phyloP scores from a whole-genome alignment of 1,140 invertebrate species.

The Helicoverpa zea region DNA sequence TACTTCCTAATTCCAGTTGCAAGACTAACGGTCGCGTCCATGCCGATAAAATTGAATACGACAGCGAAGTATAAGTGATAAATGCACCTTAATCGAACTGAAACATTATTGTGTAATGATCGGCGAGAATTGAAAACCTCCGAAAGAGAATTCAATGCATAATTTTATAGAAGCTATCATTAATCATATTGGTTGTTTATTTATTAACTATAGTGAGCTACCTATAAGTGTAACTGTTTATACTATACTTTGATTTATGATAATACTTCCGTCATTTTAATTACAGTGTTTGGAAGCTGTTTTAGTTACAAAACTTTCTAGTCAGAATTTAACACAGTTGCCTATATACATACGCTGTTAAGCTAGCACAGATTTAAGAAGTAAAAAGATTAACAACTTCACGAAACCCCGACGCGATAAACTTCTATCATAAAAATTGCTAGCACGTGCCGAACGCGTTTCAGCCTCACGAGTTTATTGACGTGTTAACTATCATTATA shows the following conservation, averaged over 20 bases:
- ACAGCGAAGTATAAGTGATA: slow-evolving; percentile 67
- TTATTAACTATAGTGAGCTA: neutral
- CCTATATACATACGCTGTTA: neutral
- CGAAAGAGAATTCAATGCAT: slow-evolving; percentile 55
- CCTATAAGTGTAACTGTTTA: neutral
- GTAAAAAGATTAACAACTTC: slow-evolving; percentile 39
- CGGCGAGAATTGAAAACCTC: slow-evolving; percentile 64
- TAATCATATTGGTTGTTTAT: slow-evolving; percentile 38
- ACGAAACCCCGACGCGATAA: slow-evolving; percentile 45
- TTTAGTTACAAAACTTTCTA: too few relatives aligned
- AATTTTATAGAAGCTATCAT: slow-evolving; percentile 40
- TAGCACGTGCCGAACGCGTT: slow-evolving; percentile 51
- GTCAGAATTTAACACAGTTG: too few relatives aligned
- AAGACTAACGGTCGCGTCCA: slow-evolving; percentile 66
- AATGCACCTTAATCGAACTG: slow-evolving; percentile 62
- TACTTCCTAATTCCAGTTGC: slow-evolving; percentile 61
- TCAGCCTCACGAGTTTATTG: slow-evolving; percentile 49
- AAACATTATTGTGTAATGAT: slow-evolving; percentile 66
- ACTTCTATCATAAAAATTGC: slow-evolving; percentile 52
- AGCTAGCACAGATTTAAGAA: slow-evolving; percentile 8
- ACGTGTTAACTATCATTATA: slow-evolving; percentile 59
- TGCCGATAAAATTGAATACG: slow-evolving; percentile 69
- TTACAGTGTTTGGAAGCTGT: too few relatives aligned
- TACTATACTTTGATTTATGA: neutral
- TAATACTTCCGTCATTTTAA: too few relatives aligned